These are phyloP conservation scores for Clistopyga incitator DNA, from an alignment of 2,888 invertebrate species.

Conservation along the genomic window DNA sequence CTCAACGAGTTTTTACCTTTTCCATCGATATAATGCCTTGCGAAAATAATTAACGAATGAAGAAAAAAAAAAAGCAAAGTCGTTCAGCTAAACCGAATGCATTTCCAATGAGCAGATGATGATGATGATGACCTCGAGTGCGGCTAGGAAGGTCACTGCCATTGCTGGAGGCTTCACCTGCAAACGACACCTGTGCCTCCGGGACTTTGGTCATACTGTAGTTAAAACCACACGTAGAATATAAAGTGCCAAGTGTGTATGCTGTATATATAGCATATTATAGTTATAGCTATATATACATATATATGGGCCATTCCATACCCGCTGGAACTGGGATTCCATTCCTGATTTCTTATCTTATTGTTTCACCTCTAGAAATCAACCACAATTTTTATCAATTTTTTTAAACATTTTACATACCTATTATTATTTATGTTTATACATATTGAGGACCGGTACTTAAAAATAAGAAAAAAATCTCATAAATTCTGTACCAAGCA, in stretches of 20 bases:
- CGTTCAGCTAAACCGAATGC: constrained; percentile 5
- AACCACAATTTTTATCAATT: too few species aligned
- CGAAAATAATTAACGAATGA: constrained; percentile 37
- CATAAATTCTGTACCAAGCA: too few species aligned
- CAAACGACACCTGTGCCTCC: constrained; percentile 68
- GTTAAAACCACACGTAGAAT: constrained; percentile 43
- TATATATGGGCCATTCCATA: too few species aligned
- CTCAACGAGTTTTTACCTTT: constrained; percentile 28
- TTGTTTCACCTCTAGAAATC: too few species aligned
- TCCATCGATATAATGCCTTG: constrained; percentile 42
- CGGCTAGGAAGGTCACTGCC: constrained; percentile 64
- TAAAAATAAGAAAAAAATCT: too few species aligned
- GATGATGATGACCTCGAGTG: constrained; percentile 25
- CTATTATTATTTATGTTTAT: too few species aligned
- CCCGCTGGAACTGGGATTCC: neutral
- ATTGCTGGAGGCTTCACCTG: constrained; percentile 48
- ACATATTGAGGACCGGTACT: too few species aligned
- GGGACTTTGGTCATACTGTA: constrained; percentile 56
- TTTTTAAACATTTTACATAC: too few species aligned
- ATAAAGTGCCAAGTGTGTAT: constrained; percentile 34
- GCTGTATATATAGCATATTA: constrained; percentile 22
- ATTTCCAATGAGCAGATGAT: constrained; percentile 45
- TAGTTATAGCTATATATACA: neutral
- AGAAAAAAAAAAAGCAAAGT: neutral
- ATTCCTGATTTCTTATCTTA: too few species aligned